Percentiles rank a stretch among this genome's conserved stretches.
Conservation (phyloP, 2,113 vertebrate genomes). For the Pelusios castaneus region DNA sequence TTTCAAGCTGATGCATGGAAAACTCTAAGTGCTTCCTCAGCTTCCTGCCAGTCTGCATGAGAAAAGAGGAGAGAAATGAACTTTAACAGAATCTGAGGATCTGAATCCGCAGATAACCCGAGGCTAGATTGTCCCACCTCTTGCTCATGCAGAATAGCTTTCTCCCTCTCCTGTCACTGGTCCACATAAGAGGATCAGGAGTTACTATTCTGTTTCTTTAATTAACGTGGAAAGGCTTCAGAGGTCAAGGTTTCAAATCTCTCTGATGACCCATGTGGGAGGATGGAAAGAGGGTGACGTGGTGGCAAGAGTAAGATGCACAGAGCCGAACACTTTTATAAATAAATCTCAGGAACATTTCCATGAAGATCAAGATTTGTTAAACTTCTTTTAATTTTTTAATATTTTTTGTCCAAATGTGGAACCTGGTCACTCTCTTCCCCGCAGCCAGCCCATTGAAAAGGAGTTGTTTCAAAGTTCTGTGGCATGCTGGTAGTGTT, state of each 20-base stretch:
- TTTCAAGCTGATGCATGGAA: conserved; percentile 49
- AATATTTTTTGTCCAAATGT: not conserved
- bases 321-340: fast-evolving
- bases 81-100: conserved; percentile 48
- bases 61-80: conserved; percentile 39
- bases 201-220: not conserved
- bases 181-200: not conserved
- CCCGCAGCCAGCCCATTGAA: not conserved
- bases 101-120: conserved; percentile 21
- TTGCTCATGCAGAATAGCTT: fast-evolving
- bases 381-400: not conserved
- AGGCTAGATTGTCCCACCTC: not conserved
- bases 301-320: not conserved
- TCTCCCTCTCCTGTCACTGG: not conserved
- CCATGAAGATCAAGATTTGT: not conserved
- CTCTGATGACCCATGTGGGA: not conserved
- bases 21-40: conserved; percentile 57
- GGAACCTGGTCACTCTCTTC: not conserved
- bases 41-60: conserved; percentile 52
- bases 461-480: not conserved
- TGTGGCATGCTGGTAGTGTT: not conserved
- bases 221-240: not conserved
- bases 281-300: not conserved
- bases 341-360: not conserved
- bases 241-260: not conserved